A percentile compares a stretch with the other conserved stretches of the same genome.
Conservation (phyloP, 1,140 invertebrate species). For the Drosophila busckii region DNA sequence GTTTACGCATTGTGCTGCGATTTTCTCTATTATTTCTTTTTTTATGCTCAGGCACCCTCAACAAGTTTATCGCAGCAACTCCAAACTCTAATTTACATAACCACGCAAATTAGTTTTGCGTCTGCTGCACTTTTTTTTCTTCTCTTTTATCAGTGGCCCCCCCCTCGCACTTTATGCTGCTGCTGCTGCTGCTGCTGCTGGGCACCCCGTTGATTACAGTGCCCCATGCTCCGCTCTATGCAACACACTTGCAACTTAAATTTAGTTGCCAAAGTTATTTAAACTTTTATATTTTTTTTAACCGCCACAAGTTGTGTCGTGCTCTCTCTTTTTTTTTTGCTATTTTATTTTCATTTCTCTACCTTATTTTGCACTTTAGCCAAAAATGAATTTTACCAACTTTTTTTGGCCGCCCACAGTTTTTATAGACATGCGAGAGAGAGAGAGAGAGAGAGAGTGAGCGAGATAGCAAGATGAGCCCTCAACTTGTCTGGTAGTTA, state of each 20-base stretch:
- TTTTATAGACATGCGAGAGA: slow-evolving; percentile 30
- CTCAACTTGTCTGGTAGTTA: slow-evolving; percentile 56
- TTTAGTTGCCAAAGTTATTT: slow-evolving; percentile 75
- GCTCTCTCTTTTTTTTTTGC: neutral
- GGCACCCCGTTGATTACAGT: slow-evolving; percentile 18
- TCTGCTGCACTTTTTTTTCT: slow-evolving; percentile 74
- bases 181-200: slow-evolving; percentile 16
- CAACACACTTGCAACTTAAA: slow-evolving; percentile 62
- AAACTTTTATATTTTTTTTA: slow-evolving; percentile 49
- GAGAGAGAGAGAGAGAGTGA: neutral
- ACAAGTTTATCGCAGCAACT: slow-evolving; percentile 68
- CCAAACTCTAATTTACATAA: slow-evolving; percentile 72
- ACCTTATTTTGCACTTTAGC: slow-evolving; percentile 56
- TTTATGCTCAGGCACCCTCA: slow-evolving; percentile 33
- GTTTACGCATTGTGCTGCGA: slow-evolving; percentile 58
- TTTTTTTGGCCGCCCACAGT: slow-evolving; percentile 41
- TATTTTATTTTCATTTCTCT: slow-evolving; percentile 31
- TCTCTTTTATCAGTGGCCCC: slow-evolving; percentile 58
- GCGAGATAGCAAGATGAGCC: neutral
- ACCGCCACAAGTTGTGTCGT: slow-evolving; percentile 23
- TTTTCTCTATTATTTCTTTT: slow-evolving; percentile 17
- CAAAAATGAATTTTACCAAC: slow-evolving; percentile 64
- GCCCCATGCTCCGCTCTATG: neutral
- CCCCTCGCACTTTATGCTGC: slow-evolving; percentile 74
- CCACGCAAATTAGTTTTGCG: slow-evolving; percentile 76